Conservation (phyloP, 1,140 invertebrate species). For the Calycopis cecrops region DNA sequence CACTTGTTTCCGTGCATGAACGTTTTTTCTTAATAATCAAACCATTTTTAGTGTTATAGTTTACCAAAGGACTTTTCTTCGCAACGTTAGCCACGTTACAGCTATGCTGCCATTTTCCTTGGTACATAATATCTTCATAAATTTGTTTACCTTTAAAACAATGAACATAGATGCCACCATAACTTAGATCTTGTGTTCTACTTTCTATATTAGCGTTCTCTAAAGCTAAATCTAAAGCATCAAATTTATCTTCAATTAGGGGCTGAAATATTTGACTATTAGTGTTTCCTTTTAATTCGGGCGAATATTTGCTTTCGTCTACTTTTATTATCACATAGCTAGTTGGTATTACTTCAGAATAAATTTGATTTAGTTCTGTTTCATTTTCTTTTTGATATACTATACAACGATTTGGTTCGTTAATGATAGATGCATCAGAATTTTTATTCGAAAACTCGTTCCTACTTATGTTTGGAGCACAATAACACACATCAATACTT, state of each 20-base stretch:
- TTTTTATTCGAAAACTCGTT: too few species aligned
- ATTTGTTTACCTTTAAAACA: slow-evolving; percentile 47
- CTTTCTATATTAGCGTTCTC: too few species aligned
- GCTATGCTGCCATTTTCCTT: slow-evolving; percentile 52
- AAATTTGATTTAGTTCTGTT: too few species aligned
- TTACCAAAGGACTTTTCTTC: neutral
- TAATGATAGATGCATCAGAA: too few species aligned
- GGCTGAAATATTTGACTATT: slow-evolving; percentile 19
- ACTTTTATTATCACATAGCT: too few species aligned
- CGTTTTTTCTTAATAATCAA: slow-evolving; percentile 10
- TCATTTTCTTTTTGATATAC: too few species aligned
- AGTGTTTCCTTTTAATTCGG: slow-evolving; percentile 8
- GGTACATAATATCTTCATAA: slow-evolving; percentile 57
- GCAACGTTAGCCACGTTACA: neutral
- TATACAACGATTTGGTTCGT: too few species aligned
- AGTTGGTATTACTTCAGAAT: too few species aligned
- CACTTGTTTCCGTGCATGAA: neutral
- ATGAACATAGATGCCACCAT: slow-evolving; percentile 53
- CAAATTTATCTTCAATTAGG: too few species aligned
- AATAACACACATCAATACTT: neutral
- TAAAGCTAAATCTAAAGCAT: too few species aligned
- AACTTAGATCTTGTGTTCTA: slow-evolving; percentile 23
- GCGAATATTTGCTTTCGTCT: too few species aligned
- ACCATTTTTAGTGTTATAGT: slow-evolving; percentile 11
- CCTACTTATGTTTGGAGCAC: slow-evolving; percentile 3